phyloP scores from a whole-genome alignment of 2,888 invertebrate genomes.

The Folsomia manolachei region DNA sequence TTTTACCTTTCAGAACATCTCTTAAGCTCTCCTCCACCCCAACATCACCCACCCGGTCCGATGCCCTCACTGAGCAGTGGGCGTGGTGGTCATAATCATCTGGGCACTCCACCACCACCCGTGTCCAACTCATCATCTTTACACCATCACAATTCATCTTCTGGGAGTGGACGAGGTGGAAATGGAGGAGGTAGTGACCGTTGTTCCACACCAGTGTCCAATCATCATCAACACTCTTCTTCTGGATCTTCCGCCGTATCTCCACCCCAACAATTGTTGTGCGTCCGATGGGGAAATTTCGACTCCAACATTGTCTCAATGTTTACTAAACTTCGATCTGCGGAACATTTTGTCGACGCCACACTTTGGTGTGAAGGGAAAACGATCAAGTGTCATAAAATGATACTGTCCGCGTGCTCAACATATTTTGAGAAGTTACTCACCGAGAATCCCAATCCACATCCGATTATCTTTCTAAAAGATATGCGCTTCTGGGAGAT shows the following conservation, averaged over 20 bases:
- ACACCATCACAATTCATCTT: slow-evolving; percentile 32
- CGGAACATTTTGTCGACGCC: slow-evolving; percentile 50
- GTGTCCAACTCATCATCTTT: slow-evolving; percentile 20
- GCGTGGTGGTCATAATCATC: background rate
- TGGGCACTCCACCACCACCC: slow-evolving; percentile 1
- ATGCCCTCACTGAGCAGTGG: slow-evolving; percentile 38
- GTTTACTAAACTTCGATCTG: slow-evolving; percentile 50
- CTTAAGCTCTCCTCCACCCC: slow-evolving; percentile 49
- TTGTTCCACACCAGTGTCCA: background rate
- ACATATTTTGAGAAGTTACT: slow-evolving; percentile 50
- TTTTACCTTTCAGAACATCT: slow-evolving; percentile 38
- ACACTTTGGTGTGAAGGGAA: slow-evolving; percentile 50
- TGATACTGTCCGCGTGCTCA: slow-evolving; percentile 50
- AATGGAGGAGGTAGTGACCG: background rate
- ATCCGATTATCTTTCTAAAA: slow-evolving; percentile 50
- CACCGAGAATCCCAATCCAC: slow-evolving; percentile 47
- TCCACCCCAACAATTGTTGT: slow-evolving; percentile 49
- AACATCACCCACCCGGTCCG: slow-evolving; percentile 27
- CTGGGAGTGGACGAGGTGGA: slow-evolving; percentile 26
- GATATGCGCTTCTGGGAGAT: slow-evolving; percentile 51
- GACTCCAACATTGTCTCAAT: slow-evolving; percentile 51
- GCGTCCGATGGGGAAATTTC: slow-evolving; percentile 51
- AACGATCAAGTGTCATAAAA: slow-evolving; percentile 49
- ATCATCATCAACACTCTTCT: slow-evolving; percentile 3
- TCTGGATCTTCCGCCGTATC: slow-evolving; percentile 19